Conservation (phyloP, 2,797 vertebrate genomes). For the Centropyge bicolor region DNA sequence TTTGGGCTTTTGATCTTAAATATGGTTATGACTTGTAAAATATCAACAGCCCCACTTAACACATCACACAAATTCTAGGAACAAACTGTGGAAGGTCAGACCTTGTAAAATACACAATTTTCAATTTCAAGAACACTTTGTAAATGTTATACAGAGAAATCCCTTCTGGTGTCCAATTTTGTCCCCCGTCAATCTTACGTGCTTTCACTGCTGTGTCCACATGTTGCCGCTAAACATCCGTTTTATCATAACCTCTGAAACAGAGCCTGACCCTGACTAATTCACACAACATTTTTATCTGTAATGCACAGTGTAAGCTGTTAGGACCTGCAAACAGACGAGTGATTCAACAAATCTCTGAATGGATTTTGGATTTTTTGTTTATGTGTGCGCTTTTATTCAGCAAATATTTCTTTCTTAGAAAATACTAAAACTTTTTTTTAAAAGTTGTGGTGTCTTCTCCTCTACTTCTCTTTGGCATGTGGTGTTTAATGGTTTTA, state of each 20-base stretch:
- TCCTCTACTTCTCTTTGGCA: too few species aligned
- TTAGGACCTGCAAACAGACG: not conserved
- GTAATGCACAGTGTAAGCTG: not conserved
- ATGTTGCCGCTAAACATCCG: not conserved
- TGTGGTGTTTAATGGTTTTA: too few species aligned
- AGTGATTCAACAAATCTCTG: not conserved
- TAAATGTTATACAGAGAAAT: not conserved
- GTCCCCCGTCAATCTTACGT: not conserved
- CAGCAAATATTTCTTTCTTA: not conserved
- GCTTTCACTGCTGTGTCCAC: not conserved
- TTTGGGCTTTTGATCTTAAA: conserved; percentile 15
- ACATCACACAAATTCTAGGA: not conserved
- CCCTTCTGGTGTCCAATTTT: not conserved
- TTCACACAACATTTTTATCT: not conserved
- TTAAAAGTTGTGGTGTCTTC: too few species aligned
- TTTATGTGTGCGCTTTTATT: not conserved
- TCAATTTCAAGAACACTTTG: not conserved
- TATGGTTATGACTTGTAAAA: not conserved
- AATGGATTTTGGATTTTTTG: not conserved
- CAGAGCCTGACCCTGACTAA: not conserved
- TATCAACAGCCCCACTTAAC: conserved; percentile 6
- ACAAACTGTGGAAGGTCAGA: conserved; percentile 2
- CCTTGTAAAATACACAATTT: not conserved
- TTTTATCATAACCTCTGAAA: not conserved
- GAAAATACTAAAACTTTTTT: not conserved